Conservation (phyloP, 2,113 vertebrate species). For the Mobula birostris region DNA sequence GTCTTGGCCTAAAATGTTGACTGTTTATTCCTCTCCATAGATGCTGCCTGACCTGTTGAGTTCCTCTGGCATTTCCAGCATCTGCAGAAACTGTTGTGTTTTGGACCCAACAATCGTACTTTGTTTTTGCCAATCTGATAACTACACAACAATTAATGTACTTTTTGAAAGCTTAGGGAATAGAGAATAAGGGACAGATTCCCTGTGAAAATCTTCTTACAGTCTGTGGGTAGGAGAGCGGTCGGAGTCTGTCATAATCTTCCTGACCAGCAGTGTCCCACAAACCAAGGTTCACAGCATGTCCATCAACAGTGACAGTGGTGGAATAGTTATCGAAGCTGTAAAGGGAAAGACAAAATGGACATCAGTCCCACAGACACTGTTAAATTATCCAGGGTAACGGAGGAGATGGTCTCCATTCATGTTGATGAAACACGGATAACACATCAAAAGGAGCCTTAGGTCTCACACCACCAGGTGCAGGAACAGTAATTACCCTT, state of each 20-base stretch:
- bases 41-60: too few species aligned
- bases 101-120: too few species aligned
- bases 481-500: too few species aligned
- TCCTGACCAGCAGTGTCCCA: conserved; percentile 96
- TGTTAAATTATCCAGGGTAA: not conserved
- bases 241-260: conserved; percentile 88
- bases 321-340: conserved; percentile 24
- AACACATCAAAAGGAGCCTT: too few species aligned
- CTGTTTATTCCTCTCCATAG: too few species aligned
- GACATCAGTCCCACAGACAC: not conserved
- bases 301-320: not conserved
- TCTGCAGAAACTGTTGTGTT: too few species aligned
- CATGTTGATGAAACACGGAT: too few species aligned
- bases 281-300: conserved; percentile 76
- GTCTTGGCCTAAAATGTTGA: too few species aligned
- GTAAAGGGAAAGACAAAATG: not conserved
- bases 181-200: not conserved
- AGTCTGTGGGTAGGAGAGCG: conserved; percentile 92
- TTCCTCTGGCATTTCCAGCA: too few species aligned
- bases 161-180: not conserved
- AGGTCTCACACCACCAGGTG: too few species aligned
- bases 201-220: conserved; percentile 41
- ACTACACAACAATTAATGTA: not conserved
- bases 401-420: too few species aligned
- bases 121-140: not conserved